Evolutionary conservation across 2,113 vertebrate species (phyloP).

Genomic region (Ailuropoda melanoleuca): DNA sequence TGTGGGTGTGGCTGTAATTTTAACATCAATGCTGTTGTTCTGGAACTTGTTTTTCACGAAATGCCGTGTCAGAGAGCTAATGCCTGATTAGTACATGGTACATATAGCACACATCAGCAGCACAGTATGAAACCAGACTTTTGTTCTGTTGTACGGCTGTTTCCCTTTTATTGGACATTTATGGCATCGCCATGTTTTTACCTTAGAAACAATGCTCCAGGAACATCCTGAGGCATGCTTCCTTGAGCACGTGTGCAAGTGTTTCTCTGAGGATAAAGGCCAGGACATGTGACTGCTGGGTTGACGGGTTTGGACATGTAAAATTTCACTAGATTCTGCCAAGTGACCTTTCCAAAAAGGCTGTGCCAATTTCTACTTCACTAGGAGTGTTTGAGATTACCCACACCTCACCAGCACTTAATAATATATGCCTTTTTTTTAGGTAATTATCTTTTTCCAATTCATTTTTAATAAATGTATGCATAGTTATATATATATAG

Average conservation of each 20-base stretch:
- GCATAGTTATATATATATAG: not conserved
- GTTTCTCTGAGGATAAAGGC: not conserved
- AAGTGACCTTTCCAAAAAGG: not conserved
- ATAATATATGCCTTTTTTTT: not conserved
- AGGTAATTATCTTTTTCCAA: not conserved
- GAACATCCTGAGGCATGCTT: not conserved
- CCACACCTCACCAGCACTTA: not conserved
- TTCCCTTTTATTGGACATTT: not conserved
- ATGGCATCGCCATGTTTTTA: not conserved
- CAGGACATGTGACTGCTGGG: not conserved
- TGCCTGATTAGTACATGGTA: not conserved
- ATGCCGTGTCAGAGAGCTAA: not conserved
- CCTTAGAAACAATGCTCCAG: not conserved
- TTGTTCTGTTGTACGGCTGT: no score
- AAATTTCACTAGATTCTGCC: not conserved
- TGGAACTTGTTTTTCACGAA: not conserved
- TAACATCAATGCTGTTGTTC: not conserved
- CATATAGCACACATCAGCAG: rapidly evolving
- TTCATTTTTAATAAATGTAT: not conserved
- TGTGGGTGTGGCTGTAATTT: not conserved
- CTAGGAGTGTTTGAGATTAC: not conserved
- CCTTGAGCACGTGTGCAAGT: not conserved
- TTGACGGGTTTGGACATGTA: rapidly evolving
- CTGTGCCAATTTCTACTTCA: not conserved
- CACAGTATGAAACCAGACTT: not conserved